phyloP scores from a whole-genome alignment of 1,140 invertebrate genomes.

The Sitobion miscanthi region DNA sequence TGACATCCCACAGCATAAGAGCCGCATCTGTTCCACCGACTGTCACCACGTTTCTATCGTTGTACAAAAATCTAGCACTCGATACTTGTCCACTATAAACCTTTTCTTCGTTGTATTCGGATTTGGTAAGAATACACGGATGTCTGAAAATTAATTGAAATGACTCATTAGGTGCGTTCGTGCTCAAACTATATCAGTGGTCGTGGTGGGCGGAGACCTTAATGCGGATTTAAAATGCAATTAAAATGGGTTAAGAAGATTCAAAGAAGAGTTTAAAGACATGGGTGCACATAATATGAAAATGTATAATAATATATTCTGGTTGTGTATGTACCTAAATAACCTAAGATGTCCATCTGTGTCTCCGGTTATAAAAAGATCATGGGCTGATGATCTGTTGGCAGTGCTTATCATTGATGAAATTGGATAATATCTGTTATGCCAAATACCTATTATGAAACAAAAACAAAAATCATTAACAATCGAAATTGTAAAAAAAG shows the following conservation, averaged over 20 bases:
- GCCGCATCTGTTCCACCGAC: slow-evolving; percentile 91
- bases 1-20: slow-evolving; percentile 90
- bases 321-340: slow-evolving; percentile 71
- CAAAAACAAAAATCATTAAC: neutral
- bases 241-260: neutral
- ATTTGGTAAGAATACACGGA: slow-evolving; percentile 81
- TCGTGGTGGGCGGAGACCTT: neutral
- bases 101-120: slow-evolving; percentile 85
- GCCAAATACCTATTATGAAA: slow-evolving; percentile 77
- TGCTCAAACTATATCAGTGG: neutral
- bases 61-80: slow-evolving; percentile 80
- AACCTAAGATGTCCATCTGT: slow-evolving; percentile 89
- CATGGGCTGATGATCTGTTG: slow-evolving; percentile 80
- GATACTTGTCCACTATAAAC: slow-evolving; percentile 88
- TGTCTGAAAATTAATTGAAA: slow-evolving; percentile 67
- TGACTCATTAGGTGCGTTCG: neutral
- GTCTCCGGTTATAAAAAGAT: slow-evolving; percentile 85
- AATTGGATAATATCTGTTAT: slow-evolving; percentile 84
- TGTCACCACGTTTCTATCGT: slow-evolving; percentile 85
- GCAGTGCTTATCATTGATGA: slow-evolving; percentile 80
- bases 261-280: neutral
- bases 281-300: neutral
- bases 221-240: neutral
- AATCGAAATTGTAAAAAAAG: neutral
- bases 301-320: neutral